A percentile compares a stretch with the other conserved stretches of the same genome.
phyloP scores from a whole-genome alignment of 2,113 vertebrate genomes.

The Ochotona princeps region DNA sequence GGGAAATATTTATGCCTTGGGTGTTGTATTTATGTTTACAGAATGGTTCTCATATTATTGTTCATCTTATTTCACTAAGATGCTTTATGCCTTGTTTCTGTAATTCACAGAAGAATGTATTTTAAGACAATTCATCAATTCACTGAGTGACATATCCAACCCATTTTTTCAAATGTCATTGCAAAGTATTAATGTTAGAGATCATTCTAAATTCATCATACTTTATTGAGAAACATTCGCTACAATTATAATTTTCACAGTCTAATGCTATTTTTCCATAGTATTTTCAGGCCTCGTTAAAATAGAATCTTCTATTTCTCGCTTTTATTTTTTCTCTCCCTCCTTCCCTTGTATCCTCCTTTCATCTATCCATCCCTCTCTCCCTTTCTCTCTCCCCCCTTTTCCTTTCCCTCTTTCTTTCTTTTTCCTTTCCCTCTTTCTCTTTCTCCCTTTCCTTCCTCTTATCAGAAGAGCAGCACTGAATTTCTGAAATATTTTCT shows the following conservation, averaged over 20 bases:
- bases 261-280: neutral
- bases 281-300: neutral
- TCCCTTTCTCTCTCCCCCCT: neutral
- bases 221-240: neutral
- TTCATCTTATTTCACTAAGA: slow-evolving; percentile 76
- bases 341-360: too few relatives aligned
- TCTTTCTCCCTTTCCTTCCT: too few relatives aligned
- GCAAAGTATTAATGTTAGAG: neutral
- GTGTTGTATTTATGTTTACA: slow-evolving; percentile 77
- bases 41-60: slow-evolving; percentile 70
- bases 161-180: slow-evolving; percentile 16
- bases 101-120: slow-evolving; percentile 62
- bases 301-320: neutral
- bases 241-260: neutral
- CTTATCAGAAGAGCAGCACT: neutral
- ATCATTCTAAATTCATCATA: neutral
- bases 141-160: neutral
- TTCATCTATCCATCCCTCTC: too few relatives aligned
- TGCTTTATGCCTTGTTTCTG: slow-evolving; percentile 60
- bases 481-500: neutral
- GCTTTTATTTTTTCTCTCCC: too few relatives aligned
- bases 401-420: too few relatives aligned
- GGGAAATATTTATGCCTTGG: slow-evolving; percentile 66
- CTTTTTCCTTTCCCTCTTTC: neutral
- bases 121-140: slow-evolving; percentile 62